Evolutionary conservation across 2,888 invertebrate genomes (phyloP).

Genomic region (Lymantria monacha): DNA sequence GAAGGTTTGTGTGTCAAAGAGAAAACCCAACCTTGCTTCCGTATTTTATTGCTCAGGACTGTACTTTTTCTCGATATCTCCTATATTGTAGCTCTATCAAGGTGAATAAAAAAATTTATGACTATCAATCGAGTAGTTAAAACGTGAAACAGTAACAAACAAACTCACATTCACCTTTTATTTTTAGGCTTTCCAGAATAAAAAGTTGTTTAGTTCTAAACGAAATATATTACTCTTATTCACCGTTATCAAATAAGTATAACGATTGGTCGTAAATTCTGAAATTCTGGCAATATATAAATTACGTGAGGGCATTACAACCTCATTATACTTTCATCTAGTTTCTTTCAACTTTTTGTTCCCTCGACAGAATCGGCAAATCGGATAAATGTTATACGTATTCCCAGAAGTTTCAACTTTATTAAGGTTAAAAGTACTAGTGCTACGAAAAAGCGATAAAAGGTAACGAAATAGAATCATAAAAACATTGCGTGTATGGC

Average conservation of each 20-base stretch:
- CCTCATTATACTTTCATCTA: constrained; percentile 33
- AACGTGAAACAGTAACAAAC: too few relatives aligned
- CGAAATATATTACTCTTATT: not conserved
- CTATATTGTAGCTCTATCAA: too few relatives aligned
- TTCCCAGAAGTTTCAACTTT: constrained; percentile 44
- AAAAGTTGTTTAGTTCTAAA: not conserved
- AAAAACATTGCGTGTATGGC: constrained; percentile 64
- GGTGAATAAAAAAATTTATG: too few relatives aligned
- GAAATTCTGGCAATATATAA: constrained; percentile 4
- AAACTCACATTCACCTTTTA: too few relatives aligned
- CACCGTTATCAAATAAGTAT: not conserved
- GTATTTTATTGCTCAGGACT: too few relatives aligned
- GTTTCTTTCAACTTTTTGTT: constrained; percentile 29
- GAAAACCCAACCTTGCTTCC: too few relatives aligned
- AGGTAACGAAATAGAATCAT: constrained; percentile 53
- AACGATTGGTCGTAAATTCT: not conserved
- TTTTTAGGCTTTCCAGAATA: not conserved
- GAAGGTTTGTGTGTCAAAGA: too few relatives aligned
- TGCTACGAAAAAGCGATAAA: constrained; percentile 44
- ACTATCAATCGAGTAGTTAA: too few relatives aligned
- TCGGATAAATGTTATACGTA: constrained; percentile 29
- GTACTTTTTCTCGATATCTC: too few relatives aligned
- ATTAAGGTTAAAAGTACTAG: constrained; percentile 49
- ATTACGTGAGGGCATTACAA: constrained; percentile 19
- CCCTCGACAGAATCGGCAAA: constrained; percentile 31